Evolutionary conservation across 2,797 vertebrate genomes (phyloP).

Genomic region (Alauda arvensis): DNA sequence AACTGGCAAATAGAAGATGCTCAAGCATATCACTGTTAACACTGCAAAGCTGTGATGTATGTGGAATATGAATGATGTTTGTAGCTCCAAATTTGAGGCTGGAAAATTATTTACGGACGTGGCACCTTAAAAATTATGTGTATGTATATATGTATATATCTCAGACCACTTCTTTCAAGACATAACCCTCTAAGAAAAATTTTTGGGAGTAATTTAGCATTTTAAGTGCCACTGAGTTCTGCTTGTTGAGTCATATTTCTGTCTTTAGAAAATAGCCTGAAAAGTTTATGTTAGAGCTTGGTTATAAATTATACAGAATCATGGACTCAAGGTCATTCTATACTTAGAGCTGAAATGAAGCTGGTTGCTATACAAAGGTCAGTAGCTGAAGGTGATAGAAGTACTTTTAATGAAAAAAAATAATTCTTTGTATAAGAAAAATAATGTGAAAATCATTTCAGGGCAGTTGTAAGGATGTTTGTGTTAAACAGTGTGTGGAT

Average conservation of each 20-base stretch:
- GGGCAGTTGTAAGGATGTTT: not conserved
- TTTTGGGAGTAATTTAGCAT: not conserved
- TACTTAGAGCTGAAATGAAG: not conserved
- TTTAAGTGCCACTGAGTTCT: not conserved
- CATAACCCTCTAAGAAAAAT: not conserved
- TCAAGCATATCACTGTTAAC: not conserved
- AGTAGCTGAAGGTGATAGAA: not conserved
- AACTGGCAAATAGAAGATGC: not conserved
- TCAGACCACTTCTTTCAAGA: not conserved
- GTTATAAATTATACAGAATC: not conserved
- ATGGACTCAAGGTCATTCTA: not conserved
- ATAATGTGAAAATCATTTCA: not conserved
- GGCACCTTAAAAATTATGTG: not conserved
- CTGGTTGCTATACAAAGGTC: not conserved
- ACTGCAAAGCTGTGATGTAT: not conserved
- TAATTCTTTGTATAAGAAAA: not conserved
- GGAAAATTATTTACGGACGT: not conserved
- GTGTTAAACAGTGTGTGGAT: not conserved
- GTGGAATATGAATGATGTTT: not conserved
- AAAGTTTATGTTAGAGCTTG: not conserved
- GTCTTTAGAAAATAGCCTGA: not conserved
- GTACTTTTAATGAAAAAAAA: not conserved
- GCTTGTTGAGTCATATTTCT: not conserved
- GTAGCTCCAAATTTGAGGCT: not conserved
- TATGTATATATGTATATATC: fast-evolving